phyloP scores from a whole-genome alignment of 2,888 invertebrate species.

The Epirrhoe alternata region DNA sequence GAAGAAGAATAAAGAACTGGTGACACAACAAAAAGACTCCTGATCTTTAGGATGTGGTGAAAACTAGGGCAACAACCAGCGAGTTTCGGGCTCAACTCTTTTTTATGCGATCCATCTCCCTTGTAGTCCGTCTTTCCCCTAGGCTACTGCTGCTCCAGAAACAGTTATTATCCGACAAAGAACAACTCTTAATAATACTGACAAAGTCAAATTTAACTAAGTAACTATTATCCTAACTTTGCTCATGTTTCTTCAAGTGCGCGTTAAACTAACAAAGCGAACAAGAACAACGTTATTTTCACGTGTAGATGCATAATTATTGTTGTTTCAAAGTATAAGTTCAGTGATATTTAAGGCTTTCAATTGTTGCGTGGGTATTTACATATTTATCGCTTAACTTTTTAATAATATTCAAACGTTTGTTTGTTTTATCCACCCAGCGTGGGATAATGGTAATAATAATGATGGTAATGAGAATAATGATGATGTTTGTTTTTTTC shows the following conservation, averaged over 20 bases:
- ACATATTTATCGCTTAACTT: background rate
- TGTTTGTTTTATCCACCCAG: background rate
- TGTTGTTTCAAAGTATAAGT: conserved; percentile 8
- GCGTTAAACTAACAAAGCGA: background rate
- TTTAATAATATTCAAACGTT: background rate
- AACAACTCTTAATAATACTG: background rate
- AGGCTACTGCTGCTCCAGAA: background rate
- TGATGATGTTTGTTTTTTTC: too few relatives aligned
- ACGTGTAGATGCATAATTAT: conserved; percentile 7
- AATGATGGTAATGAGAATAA: too few relatives aligned
- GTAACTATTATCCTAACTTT: background rate
- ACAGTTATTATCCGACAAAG: background rate
- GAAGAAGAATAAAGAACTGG: too few relatives aligned
- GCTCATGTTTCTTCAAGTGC: background rate
- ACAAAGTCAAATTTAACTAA: background rate
- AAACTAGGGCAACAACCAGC: too few relatives aligned
- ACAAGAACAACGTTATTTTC: conserved; percentile 1
- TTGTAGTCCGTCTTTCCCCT: background rate
- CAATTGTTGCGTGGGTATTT: background rate
- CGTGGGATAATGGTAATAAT: too few relatives aligned
- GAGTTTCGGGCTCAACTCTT: too few relatives aligned
- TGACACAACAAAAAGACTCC: too few relatives aligned
- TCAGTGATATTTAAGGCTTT: background rate
- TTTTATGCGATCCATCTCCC: background rate
- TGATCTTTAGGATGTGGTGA: too few relatives aligned